Evolutionary conservation across 2,113 vertebrate species (phyloP).

Genomic region (Numenius arquata): DNA sequence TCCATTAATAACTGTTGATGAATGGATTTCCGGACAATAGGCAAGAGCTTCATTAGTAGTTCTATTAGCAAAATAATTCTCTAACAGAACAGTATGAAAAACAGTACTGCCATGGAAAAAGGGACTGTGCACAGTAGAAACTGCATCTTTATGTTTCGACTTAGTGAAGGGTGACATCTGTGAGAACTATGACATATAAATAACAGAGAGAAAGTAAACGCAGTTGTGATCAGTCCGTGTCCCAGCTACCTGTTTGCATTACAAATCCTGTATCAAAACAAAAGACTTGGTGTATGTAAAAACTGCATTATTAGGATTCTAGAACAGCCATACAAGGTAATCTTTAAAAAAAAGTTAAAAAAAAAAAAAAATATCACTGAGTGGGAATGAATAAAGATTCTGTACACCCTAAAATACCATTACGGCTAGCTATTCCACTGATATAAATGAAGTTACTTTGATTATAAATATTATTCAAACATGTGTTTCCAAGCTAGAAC

Average conservation of each 20-base stretch:
- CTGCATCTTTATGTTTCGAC: not conserved
- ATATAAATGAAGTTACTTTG: constrained; percentile 79
- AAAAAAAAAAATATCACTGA: not conserved
- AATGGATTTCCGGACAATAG: not conserved
- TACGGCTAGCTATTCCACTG: constrained; percentile 53
- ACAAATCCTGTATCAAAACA: not conserved
- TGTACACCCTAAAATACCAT: not conserved
- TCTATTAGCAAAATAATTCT: not conserved
- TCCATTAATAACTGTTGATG: not conserved
- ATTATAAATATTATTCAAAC: constrained; percentile 80
- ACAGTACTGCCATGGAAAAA: not conserved
- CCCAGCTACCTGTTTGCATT: not conserved
- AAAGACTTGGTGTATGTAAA: not conserved
- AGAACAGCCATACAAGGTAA: not conserved
- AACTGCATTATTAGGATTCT: not conserved
- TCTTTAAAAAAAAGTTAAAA: not conserved
- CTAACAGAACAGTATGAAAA: not conserved
- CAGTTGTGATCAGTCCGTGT: not conserved
- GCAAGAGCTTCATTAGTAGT: not conserved
- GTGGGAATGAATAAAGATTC: not conserved
- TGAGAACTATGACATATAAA: not conserved
- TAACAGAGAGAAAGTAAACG: not conserved
- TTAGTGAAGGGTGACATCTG: not conserved
- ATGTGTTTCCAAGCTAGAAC: constrained; percentile 21
- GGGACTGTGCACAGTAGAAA: not conserved